Evolutionary conservation across 1,140 invertebrate genomes (phyloP).

Genomic region (Zaprionus tsacasi): DNA sequence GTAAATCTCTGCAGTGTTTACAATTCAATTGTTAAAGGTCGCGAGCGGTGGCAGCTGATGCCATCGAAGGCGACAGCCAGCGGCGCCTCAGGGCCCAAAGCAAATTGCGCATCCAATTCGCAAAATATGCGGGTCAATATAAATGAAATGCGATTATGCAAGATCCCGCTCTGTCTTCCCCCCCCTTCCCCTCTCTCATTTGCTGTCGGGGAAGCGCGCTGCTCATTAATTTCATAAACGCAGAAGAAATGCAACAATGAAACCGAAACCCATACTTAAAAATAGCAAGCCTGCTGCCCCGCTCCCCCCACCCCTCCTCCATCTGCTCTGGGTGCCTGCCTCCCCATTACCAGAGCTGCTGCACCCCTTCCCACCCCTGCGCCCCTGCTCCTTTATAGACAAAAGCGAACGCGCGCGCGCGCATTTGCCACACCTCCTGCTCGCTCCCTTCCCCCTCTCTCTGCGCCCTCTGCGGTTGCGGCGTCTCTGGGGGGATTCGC

Average conservation of each 20-base stretch:
- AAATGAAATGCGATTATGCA: constrained; percentile 70
- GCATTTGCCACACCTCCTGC: constrained; percentile 74
- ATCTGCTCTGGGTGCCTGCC: not conserved
- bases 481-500: constrained; percentile 8
- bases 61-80: constrained; percentile 35
- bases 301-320: not conserved
- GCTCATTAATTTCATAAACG: constrained; percentile 82
- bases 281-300: constrained; percentile 53
- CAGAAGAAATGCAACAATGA: constrained; percentile 81
- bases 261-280: constrained; percentile 82
- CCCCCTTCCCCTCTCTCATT: constrained; percentile 1
- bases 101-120: constrained; percentile 57
- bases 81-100: constrained; percentile 58
- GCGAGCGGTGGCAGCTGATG: constrained; percentile 11
- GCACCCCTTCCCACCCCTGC: too few relatives aligned
- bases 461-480: not conserved
- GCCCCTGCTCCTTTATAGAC: constrained; percentile 60
- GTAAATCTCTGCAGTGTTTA: constrained; percentile 52
- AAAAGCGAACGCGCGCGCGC: constrained; percentile 48
- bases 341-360: constrained; percentile 1
- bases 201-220: constrained; percentile 46
- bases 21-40: constrained; percentile 77
- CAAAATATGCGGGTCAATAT: constrained; percentile 78
- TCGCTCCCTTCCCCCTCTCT: not conserved
- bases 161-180: constrained; percentile 25